Evolutionary conservation across 2,888 invertebrate species (phyloP).

Genomic region (Drosophila mimetica): DNA sequence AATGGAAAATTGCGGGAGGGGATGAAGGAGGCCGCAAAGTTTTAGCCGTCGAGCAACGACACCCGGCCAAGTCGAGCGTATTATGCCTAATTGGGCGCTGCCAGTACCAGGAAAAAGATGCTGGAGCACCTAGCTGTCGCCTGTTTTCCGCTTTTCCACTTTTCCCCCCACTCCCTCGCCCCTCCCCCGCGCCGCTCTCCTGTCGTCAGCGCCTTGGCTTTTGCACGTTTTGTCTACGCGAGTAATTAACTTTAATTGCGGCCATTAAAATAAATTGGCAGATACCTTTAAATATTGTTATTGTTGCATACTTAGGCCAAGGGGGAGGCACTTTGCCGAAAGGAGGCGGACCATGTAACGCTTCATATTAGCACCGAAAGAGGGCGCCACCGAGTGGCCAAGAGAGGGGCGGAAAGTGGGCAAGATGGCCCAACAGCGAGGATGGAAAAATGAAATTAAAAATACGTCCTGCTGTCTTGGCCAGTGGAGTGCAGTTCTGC

Average conservation of each 20-base stretch:
- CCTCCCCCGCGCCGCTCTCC: not conserved
- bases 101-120: slow-evolving; percentile 52
- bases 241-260: slow-evolving; percentile 84
- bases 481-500: slow-evolving; percentile 31
- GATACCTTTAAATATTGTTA: slow-evolving; percentile 83
- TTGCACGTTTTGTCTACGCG: slow-evolving; percentile 82
- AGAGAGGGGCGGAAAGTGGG: not conserved
- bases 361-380: slow-evolving; percentile 25
- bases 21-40: slow-evolving; percentile 49
- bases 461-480: slow-evolving; percentile 24
- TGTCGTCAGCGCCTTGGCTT: slow-evolving; percentile 49
- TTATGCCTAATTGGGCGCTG: slow-evolving; percentile 79
- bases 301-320: slow-evolving; percentile 75
- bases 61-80: slow-evolving; percentile 73
- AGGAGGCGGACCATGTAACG: slow-evolving; percentile 24
- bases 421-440: slow-evolving; percentile 13
- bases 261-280: slow-evolving; percentile 84
- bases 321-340: slow-evolving; percentile 38
- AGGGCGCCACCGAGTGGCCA: slow-evolving; percentile 12
- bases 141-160: slow-evolving; percentile 34
- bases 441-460: slow-evolving; percentile 42
- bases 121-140: slow-evolving; percentile 45
- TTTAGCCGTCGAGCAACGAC: slow-evolving; percentile 55
- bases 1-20: slow-evolving; percentile 9
- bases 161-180: not conserved